A percentile compares a stretch with the other conserved stretches of the same genome.
These are phyloP conservation scores for Auanema sp. DNA, from an alignment of 2,888 invertebrate genomes.

Conservation along the genomic window DNA sequence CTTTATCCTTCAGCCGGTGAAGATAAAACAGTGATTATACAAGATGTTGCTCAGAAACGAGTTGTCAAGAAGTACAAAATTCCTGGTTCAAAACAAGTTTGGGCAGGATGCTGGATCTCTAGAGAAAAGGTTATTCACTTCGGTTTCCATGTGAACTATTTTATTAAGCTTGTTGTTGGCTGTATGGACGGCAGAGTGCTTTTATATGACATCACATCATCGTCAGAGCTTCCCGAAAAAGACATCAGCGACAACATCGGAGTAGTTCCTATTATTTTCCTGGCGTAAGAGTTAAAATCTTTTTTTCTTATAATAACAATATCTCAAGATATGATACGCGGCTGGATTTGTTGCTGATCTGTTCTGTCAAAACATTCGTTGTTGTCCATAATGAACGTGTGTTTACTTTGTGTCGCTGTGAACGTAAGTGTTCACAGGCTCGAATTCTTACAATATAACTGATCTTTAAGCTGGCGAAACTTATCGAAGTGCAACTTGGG, in stretches of 20 bases:
- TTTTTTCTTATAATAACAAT: background rate
- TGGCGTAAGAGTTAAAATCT: slow-evolving; percentile 5
- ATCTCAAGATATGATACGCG: background rate
- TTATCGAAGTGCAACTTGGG: slow-evolving; percentile 16
- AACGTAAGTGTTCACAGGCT: background rate
- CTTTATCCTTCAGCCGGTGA: slow-evolving; percentile 11
- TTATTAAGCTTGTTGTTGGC: slow-evolving; percentile 17
- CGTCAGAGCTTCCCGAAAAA: slow-evolving; percentile 2
- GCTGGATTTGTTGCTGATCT: too few species aligned
- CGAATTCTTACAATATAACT: background rate
- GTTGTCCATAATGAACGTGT: background rate
- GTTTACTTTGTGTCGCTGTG: background rate
- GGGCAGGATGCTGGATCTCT: slow-evolving; percentile 19
- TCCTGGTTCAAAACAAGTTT: slow-evolving; percentile 12
- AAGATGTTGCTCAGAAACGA: background rate
- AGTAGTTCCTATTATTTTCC: slow-evolving; percentile 14
- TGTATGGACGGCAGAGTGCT: slow-evolving; percentile 13
- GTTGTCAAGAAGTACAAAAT: slow-evolving; percentile 13
- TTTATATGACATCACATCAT: slow-evolving; percentile 8
- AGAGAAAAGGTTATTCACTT: slow-evolving; percentile 2
- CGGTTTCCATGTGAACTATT: background rate
- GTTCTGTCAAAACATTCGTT: too few species aligned
- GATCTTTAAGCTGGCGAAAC: slow-evolving; percentile 11
- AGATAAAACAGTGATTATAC: slow-evolving; percentile 14
- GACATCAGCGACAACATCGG: slow-evolving; percentile 16